A percentile compares a stretch with the other conserved stretches of the same genome.
Evolutionary conservation across 2,888 invertebrate genomes (phyloP).

Genomic region (Cosmopolites sordidus): DNA sequence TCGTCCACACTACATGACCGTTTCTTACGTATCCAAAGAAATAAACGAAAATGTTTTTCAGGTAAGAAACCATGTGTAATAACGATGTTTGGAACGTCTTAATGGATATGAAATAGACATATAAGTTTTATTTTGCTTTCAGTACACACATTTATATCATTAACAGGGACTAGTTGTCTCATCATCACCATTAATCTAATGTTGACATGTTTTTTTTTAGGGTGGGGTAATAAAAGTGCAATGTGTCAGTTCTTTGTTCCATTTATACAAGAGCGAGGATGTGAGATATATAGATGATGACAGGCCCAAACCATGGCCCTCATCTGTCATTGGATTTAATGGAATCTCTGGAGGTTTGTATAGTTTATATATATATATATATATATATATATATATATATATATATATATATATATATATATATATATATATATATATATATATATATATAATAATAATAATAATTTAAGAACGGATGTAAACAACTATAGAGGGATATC

Average conservation of each 20-base stretch:
- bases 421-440: no score
- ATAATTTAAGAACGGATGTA: no score
- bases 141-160: no score
- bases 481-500: no score
- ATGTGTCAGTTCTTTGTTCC: constrained; percentile 64
- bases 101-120: no score
- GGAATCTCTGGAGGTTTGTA: not conserved
- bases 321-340: constrained; percentile 59
- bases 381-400: no score
- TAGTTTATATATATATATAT: no score
- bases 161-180: no score
- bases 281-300: constrained; percentile 66
- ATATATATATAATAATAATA: no score
- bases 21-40: constrained; percentile 53
- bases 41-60: constrained; percentile 59
- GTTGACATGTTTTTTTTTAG: constrained; percentile 36
- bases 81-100: not conserved
- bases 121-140: no score
- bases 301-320: constrained; percentile 67
- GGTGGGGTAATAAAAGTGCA: constrained; percentile 60
- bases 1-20: constrained; percentile 13
- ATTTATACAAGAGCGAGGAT: constrained; percentile 59
- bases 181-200: no score
- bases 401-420: no score
- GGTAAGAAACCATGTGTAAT: constrained; percentile 5